phyloP scores from a whole-genome alignment of 2,113 vertebrate species.

The Aspiorhynchus laticeps region DNA sequence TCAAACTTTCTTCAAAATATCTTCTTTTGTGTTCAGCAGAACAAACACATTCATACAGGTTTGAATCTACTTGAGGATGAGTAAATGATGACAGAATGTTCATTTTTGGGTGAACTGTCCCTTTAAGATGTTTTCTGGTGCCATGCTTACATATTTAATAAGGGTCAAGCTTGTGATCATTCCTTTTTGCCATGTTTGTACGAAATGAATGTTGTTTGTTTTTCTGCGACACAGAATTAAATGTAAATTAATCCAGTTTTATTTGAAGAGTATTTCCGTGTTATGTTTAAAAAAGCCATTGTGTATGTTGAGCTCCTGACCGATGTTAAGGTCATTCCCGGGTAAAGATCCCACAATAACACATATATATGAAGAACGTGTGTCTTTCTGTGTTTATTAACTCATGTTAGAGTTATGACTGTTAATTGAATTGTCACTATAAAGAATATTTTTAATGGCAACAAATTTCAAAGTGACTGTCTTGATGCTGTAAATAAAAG shows the following conservation, averaged over 20 bases:
- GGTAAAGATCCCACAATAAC: constrained; percentile 47
- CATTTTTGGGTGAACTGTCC: too few relatives aligned
- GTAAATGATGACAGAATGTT: too few relatives aligned
- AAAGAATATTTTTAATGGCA: constrained; percentile 46
- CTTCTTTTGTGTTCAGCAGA: too few relatives aligned
- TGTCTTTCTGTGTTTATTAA: constrained; percentile 30
- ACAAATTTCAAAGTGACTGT: constrained; percentile 55
- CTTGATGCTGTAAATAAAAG: constrained; percentile 65
- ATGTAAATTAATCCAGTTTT: constrained; percentile 61
- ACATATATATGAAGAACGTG: constrained; percentile 37
- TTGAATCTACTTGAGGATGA: too few relatives aligned
- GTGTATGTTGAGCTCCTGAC: constrained; percentile 32
- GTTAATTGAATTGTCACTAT: constrained; percentile 53
- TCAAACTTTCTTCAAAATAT: too few relatives aligned
- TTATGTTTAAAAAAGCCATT: constrained; percentile 60
- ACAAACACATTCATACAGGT: too few relatives aligned
- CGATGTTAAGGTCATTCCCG: constrained; percentile 8
- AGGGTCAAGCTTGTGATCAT: constrained; percentile 23
- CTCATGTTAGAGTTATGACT: constrained; percentile 37
- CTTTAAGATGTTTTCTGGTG: too few relatives aligned
- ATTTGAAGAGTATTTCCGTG: constrained; percentile 52
- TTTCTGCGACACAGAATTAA: constrained; percentile 42
- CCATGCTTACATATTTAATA: constrained; percentile 53
- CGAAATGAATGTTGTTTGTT: constrained; percentile 52
- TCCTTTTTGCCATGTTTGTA: constrained; percentile 46